Base-by-base conservation (phyloP, 2,888 invertebrate species). In the Athrips mouffetella region DNA sequence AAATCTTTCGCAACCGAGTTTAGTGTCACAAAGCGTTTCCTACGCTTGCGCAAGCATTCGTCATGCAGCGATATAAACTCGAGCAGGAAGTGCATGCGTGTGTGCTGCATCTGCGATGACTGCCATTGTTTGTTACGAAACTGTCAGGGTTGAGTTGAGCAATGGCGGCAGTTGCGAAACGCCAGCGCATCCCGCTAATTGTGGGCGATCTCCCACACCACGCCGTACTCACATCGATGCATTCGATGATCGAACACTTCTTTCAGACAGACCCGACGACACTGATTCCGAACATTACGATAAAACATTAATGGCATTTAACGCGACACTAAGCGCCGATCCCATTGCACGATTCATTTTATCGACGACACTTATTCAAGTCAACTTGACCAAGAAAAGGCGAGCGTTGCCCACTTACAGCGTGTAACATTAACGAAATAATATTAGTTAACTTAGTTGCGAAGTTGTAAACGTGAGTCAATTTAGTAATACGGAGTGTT, bases 91-190 rank as follows among this genome's bases (percentile, higher is more conserved):
- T 82, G 83, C 80, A 84, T 78, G 80, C 76, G 73, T 84, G 82
- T 84, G 83, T 80, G 80, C 73, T 83, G 86, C 86, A 85, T 86
- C 84, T 86, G 72, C 73, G 73, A 68, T 67, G 73, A 70, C 75
- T 74, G 80, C 80, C 80, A 84, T 85, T 85, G 84, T 84, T 76
- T 66, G 70, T 84, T 84, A 76, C 86, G 79, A 85, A 85, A 87
- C 77, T 79, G 82, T 85, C 87, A 86, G 87, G 86, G 87, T 85
- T 84, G 81, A 76, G 82, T 86, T 84, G 79, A 81, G 84, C 81
- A 86, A 86, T 66, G 65, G 70, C 70, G 65, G 64, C 68, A 53
- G 65, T 86, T 85, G 85, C 82, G 80, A 84, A 81, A 85, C 73
- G 25, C 10, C 21, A 21, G 67, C 74, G 75, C 83, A 80, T 85